A percentile compares a stretch with the other conserved stretches of the same genome.
phyloP scores from a whole-genome alignment of 2,113 vertebrate genomes.

The Nannobrachium achirus region DNA sequence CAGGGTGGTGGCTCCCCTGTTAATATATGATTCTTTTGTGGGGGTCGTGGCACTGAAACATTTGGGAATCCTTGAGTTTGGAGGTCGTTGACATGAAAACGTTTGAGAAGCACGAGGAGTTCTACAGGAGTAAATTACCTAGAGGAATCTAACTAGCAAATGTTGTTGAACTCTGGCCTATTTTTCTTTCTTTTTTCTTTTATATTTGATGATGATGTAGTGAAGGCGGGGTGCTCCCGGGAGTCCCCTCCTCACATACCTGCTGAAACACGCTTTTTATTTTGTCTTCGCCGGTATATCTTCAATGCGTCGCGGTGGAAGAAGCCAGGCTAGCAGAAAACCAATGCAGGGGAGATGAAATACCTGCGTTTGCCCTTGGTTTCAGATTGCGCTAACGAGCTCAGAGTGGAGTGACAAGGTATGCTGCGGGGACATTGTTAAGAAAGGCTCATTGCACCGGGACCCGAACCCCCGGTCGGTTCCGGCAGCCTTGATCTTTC shows the following conservation, averaged over 20 bases:
- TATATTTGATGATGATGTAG: not conserved
- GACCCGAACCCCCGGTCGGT: not conserved
- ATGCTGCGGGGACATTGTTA: conserved; percentile 11
- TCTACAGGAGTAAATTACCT: no score
- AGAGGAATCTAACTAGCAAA: no score
- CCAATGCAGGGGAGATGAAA: not conserved
- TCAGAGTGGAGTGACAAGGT: not conserved
- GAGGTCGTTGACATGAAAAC: no score
- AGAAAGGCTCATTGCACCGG: conserved; percentile 8
- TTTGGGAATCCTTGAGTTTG: no score
- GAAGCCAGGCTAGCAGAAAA: conserved; percentile 1
- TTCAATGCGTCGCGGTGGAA: not conserved
- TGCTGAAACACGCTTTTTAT: not conserved
- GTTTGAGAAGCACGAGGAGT: no score
- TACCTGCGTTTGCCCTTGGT: not conserved
- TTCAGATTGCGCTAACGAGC: conserved; percentile 1
- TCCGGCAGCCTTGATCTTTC: conserved; percentile 8
- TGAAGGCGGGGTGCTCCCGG: not conserved
- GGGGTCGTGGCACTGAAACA: no score
- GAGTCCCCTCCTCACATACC: not conserved
- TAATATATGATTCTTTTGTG: no score
- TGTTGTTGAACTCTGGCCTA: no score
- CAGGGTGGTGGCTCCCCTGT: no score
- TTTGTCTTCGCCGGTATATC: not conserved
- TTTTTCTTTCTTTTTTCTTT: not conserved